A percentile compares a stretch with the other conserved stretches of the same genome.
Conservation (phyloP, 2,113 vertebrate genomes). For the Rhea pennata region DNA sequence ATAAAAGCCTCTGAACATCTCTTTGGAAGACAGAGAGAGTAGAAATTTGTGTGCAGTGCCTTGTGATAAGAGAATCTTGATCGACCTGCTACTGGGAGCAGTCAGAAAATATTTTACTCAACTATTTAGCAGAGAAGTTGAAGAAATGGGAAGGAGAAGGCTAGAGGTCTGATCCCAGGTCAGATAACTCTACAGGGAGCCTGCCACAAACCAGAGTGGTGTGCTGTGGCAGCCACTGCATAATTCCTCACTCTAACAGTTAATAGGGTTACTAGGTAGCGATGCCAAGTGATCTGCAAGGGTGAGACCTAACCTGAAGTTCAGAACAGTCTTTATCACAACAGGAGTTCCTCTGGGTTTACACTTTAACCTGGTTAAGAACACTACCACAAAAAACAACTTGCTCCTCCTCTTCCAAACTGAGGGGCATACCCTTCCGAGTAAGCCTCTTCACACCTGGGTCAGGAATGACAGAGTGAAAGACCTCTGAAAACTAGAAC, state of each 20-base stretch:
- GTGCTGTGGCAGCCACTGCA: not conserved
- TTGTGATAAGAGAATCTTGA: rapidly evolving
- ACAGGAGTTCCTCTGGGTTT: not conserved
- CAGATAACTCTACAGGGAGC: rapidly evolving
- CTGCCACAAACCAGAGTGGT: rapidly evolving
- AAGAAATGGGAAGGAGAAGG: not conserved
- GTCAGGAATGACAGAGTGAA: not conserved
- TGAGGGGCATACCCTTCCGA: not conserved
- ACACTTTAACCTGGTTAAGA: not conserved
- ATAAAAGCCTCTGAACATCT: rapidly evolving
- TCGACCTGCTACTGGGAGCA: rapidly evolving
- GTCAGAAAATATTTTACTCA: rapidly evolving
- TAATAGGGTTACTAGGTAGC: rapidly evolving
- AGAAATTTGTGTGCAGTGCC: rapidly evolving
- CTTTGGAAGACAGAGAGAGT: not conserved
- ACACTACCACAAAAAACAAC: not conserved
- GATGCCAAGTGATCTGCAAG: not conserved
- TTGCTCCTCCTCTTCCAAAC: too few relatives aligned
- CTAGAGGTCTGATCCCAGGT: too few relatives aligned
- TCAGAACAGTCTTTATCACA: not conserved
- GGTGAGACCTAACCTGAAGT: not conserved
- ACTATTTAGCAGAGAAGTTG: rapidly evolving
- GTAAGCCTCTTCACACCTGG: not conserved
- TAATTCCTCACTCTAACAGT: not conserved
- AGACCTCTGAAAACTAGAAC: not conserved